These are phyloP conservation scores for Drosophila jambulina DNA, from an alignment of 1,140 invertebrate species.

Conservation along the genomic window DNA sequence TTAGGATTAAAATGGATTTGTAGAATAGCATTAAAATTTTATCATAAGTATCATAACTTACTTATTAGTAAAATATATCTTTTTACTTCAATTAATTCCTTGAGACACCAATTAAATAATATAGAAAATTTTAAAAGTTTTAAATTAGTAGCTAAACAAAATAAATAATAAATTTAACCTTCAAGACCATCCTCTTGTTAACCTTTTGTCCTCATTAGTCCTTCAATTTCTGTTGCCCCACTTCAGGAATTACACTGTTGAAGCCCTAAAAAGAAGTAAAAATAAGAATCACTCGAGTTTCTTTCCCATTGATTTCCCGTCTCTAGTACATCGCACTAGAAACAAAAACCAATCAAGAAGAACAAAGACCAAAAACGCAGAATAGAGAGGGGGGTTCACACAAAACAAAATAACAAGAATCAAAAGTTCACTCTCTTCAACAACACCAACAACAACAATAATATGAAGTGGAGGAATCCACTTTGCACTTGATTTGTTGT, in stretches of 20 bases:
- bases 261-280: slow-evolving; percentile 9
- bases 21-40: background rate
- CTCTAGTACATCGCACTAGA: slow-evolving; percentile 33
- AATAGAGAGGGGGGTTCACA: background rate
- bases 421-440: slow-evolving; percentile 51
- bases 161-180: too few relatives aligned
- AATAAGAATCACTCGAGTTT: slow-evolving; percentile 19
- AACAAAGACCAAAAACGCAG: slow-evolving; percentile 24
- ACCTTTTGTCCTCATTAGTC: slow-evolving; percentile 20
- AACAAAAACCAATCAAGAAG: slow-evolving; percentile 56
- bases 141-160: too few relatives aligned
- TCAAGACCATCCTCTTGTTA: slow-evolving; percentile 7
- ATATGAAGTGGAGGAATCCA: slow-evolving; percentile 41
- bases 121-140: too few relatives aligned
- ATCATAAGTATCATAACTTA: too few relatives aligned
- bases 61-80: too few relatives aligned
- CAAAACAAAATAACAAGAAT: slow-evolving; percentile 56
- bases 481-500: slow-evolving; percentile 73
- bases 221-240: slow-evolving; percentile 21
- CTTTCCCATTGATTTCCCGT: slow-evolving; percentile 56
- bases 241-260: slow-evolving; percentile 33
- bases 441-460: slow-evolving; percentile 35
- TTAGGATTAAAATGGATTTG: background rate
- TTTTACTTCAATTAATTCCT: too few relatives aligned
- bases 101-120: too few relatives aligned